Base-by-base conservation (phyloP, 2,797 vertebrate species). In the Falco columbarius region DNA sequence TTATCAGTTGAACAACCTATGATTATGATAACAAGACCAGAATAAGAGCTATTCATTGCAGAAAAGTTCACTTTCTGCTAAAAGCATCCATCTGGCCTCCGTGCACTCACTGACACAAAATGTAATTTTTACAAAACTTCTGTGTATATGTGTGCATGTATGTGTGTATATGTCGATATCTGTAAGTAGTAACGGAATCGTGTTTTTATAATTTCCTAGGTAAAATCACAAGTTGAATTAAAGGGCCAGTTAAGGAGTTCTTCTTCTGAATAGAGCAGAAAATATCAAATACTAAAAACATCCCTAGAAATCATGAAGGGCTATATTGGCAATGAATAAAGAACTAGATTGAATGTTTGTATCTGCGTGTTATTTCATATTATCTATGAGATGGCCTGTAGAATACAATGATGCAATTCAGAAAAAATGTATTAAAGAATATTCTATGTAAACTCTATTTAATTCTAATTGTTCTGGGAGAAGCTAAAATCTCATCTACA, bases 341-440 rank as follows among this genome's bases (percentile, higher is more conserved):
- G 66, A 80, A 23, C 22, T 38, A 10, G 15, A 21, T 4, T 34
- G 12, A 79, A 36, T 62, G 6, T 42, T 92, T 81, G 47, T 8
- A 65, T 65, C 38, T 44, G 12, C 68, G 68, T 91, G 40, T 81
- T 91, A 29, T 62, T 90, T 96, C 38, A 9, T 75, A 47, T 89
- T 65, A 79, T 34, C 47, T 75, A 21, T 34, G 38, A 94, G 21
- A 46, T 40, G 66, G 23, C 9, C 20, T 7, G 27, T 27, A n/a
- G 12, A 84, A 40, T 27, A 61, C 20, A 20, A 38, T 51, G 2
- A 32, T 52, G 38, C 92, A 23, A 93, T 94, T 96, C 72, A 68
- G 85, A 97, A 87, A 16, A 95, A 95, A 93, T 81, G 74, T 44
- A 77, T 81, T 70, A 70, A 92, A 79, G 36, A 82, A 72, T 29